Base-by-base conservation (phyloP, 2,888 invertebrate genomes). In the Heliconius ismenius region DNA sequence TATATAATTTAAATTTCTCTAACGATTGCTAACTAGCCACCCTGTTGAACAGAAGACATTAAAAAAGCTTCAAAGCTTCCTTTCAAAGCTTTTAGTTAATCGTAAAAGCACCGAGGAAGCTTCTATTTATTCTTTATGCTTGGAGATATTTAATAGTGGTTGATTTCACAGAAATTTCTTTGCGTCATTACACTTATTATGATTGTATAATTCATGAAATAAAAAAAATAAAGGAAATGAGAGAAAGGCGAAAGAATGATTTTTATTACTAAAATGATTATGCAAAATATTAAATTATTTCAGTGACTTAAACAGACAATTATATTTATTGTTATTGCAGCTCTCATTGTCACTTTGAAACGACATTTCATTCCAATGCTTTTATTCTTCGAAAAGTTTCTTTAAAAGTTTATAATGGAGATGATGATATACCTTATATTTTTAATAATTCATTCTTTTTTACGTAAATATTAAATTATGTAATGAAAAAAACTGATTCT, bases 11-110 rank as follows among this genome's bases (percentile, higher is more conserved):
- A 9, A 69, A 54, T 28, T 69, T 28, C 54, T 39, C 72, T 72
- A 60, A 72, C 60, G 58, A 54, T 54, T n/a, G 54, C 54, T 69
- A 69, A 69, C 58, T 72, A 60, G 32, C 72, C 24, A 72, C 32
- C 36, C 36, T 39, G 36, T 60, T 43, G 36, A 72, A 39, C 32
- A 32, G n/a, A 72, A 58, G 32, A 18, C 24, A 28, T 36, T 72
- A 49, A 49, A 49, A 49, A 49, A 49, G 18, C 49, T 18, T 49
- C 49, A 49, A 49, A 49, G 49, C 18, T 60, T 60, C 24, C 32
- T 60, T 60, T 60, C 60, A 72, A 72, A 72, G 72, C 60, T 36
- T 72, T 72, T 24, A 70, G 60, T 60, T 72, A 72, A 72, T 72
- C 72, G 60, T 60, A 72, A 72, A 72, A 72, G 60, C 72, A 60